Evolutionary conservation across 2,113 vertebrate genomes (phyloP).

Genomic region (Trinectes maculatus): DNA sequence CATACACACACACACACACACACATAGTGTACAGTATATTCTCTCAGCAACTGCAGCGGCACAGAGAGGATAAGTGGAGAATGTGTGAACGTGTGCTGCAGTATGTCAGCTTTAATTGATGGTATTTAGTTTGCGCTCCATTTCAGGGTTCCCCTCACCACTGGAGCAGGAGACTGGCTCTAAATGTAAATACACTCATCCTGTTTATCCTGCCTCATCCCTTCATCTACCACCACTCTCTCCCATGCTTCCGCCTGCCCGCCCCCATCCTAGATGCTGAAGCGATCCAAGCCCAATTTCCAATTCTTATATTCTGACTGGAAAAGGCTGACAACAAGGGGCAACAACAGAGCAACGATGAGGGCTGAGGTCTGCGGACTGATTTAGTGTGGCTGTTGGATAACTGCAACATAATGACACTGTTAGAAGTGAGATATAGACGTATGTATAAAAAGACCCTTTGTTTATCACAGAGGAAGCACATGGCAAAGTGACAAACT

Average conservation of each 20-base stretch:
- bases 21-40: background rate
- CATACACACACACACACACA: background rate
- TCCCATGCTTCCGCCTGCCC: conserved; percentile 10
- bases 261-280: background rate
- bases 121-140: conserved; percentile 63
- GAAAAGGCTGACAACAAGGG: background rate
- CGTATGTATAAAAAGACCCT: background rate
- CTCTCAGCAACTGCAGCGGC: conserved; percentile 4
- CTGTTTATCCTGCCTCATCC: conserved; percentile 60
- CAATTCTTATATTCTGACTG: conserved; percentile 7
- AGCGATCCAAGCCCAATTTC: no score
- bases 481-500: background rate
- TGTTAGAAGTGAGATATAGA: background rate
- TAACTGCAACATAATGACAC: background rate
- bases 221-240: conserved; percentile 22
- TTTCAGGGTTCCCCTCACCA: conserved; percentile 48
- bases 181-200: conserved; percentile 63
- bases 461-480: background rate
- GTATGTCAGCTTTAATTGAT: conserved; percentile 63
- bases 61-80: conserved; percentile 40
- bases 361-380: background rate
- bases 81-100: conserved; percentile 37
- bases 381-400: background rate
- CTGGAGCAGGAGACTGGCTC: conserved; percentile 41
- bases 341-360: background rate